Evolutionary conservation across 2,113 vertebrate species (phyloP).

Genomic region (Pterophyllum scalare): DNA sequence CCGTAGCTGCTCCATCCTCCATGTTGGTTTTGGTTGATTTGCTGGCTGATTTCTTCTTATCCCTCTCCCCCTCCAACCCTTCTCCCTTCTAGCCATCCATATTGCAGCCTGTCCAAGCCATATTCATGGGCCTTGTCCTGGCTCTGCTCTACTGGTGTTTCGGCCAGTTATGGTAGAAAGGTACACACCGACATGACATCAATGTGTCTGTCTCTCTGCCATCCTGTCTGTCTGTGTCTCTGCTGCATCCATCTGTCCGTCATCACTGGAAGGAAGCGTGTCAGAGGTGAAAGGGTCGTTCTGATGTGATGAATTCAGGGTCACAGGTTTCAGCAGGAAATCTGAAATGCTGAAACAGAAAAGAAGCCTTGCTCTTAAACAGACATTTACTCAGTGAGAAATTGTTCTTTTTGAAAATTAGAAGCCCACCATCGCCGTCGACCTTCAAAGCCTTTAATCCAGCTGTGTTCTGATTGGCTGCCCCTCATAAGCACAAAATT

Average conservation of each 20-base stretch:
- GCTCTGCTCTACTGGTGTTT: constrained; percentile 99
- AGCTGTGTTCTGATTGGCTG: neutral
- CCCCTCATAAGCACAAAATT: neutral
- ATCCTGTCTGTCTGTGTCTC: constrained; percentile 37
- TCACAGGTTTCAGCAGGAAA: neutral
- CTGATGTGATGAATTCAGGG: constrained; percentile 51
- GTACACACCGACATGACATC: constrained; percentile 88
- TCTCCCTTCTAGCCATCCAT: constrained; percentile 98
- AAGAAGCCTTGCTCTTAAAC: neutral
- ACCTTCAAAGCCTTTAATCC: neutral
- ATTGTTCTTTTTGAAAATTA: neutral
- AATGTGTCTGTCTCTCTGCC: constrained; percentile 59
- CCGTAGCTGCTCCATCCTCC: constrained; percentile 66
- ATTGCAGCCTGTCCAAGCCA: constrained; percentile 99
- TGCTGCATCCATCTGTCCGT: constrained; percentile 9
- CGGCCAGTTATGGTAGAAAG: constrained; percentile 99
- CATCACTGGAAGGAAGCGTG: constrained; percentile 24
- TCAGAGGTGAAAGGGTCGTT: constrained; percentile 9
- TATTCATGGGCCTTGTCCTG: constrained; percentile 99
- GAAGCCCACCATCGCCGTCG: neutral
- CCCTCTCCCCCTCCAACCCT: constrained; percentile 87
- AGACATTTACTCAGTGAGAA: neutral
- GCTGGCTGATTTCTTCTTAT: constrained; percentile 72
- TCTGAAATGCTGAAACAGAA: neutral
- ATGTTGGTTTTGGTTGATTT: constrained; percentile 76